A percentile compares a stretch with the other conserved stretches of the same genome.
phyloP scores from a whole-genome alignment of 2,113 vertebrate genomes.

The Chaenogobius annularis region DNA sequence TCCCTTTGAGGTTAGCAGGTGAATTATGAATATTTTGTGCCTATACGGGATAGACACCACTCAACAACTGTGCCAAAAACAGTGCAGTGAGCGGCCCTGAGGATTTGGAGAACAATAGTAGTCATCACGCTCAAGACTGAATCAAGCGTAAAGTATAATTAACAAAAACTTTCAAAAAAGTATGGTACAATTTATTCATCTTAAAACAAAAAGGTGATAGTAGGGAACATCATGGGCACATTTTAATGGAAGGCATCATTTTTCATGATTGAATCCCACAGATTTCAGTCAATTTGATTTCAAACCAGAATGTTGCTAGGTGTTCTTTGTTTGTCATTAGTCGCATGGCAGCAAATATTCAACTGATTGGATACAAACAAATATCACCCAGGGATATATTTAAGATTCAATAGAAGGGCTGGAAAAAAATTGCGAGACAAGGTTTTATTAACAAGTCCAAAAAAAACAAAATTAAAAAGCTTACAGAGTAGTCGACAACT shows the following conservation, averaged over 20 bases:
- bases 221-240: neutral
- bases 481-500: no score
- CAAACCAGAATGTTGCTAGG: neutral
- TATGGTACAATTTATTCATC: slow-evolving; percentile 21
- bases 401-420: neutral
- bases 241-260: slow-evolving; percentile 22
- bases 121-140: neutral
- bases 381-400: no score
- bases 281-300: neutral
- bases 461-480: no score
- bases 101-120: neutral
- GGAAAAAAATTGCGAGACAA: no score
- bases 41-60: neutral
- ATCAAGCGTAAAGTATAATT: slow-evolving; percentile 5
- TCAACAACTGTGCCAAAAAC: neutral
- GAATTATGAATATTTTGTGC: neutral
- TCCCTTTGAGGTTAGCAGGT: neutral
- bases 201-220: slow-evolving; percentile 4
- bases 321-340: neutral
- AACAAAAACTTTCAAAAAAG: slow-evolving; percentile 26
- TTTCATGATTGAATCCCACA: neutral
- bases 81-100: neutral
- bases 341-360: neutral
- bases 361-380: neutral
- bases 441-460: no score